Evolutionary conservation across 64 coral and sea anemone genomes (phyloP).

Genomic region (Astreopora myriophthalma): DNA sequence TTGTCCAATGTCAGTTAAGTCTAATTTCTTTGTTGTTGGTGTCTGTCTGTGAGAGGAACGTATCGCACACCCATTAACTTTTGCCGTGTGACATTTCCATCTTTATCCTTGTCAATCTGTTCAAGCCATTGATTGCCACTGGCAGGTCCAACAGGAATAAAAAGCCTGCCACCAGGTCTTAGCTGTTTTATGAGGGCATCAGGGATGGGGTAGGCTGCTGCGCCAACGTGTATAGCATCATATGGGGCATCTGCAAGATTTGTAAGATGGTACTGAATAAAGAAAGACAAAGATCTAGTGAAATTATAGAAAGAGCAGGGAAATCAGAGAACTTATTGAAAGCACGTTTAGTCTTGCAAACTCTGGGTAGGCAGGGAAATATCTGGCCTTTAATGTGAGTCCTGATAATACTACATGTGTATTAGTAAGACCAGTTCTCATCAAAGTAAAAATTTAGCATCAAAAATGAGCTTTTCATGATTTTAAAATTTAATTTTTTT

Average conservation of each 20-base stretch:
- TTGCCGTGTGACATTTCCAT: slow-evolving; percentile 75
- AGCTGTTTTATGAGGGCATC: slow-evolving; percentile 83
- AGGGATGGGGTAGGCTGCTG: slow-evolving; percentile 87
- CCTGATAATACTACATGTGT: too few relatives aligned
- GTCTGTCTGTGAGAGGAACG: slow-evolving; percentile 88
- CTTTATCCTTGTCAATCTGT: slow-evolving; percentile 89
- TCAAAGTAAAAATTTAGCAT: too few relatives aligned
- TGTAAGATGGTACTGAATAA: neutral
- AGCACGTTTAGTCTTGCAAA: too few relatives aligned
- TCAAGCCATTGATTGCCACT: slow-evolving; percentile 92
- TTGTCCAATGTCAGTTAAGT: neutral
- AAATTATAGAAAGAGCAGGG: too few relatives aligned
- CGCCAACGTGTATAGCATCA: slow-evolving; percentile 96
- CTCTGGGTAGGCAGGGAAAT: too few relatives aligned
- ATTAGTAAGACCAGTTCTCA: too few relatives aligned
- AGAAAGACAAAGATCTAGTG: too few relatives aligned
- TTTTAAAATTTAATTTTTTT: too few relatives aligned
- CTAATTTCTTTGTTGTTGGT: slow-evolving; percentile 43
- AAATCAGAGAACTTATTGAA: too few relatives aligned
- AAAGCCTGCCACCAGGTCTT: slow-evolving; percentile 83
- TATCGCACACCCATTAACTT: slow-evolving; percentile 92
- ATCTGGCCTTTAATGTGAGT: too few relatives aligned
- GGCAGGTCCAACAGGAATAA: slow-evolving; percentile 87
- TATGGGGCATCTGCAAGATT: slow-evolving; percentile 73
- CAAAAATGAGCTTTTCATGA: too few relatives aligned